phyloP scores from a whole-genome alignment of 2,797 vertebrate genomes.

The Ptychadena robeensis region DNA sequence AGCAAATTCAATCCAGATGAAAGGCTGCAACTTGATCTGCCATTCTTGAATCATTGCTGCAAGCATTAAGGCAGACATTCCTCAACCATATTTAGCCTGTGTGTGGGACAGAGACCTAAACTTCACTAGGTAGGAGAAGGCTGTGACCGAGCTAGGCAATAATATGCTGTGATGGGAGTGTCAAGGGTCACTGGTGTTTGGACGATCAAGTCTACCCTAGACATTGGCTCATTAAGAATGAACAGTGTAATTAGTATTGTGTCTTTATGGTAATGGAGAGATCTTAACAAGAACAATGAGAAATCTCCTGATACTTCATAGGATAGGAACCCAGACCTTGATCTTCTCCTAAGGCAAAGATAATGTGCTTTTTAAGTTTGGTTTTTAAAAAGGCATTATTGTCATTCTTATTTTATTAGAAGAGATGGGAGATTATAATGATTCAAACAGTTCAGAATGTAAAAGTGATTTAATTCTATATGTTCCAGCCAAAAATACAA shows the following conservation, averaged over 20 bases:
- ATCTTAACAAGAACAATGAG: slow-evolving; percentile 13
- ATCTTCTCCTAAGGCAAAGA: slow-evolving; percentile 17
- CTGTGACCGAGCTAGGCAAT: slow-evolving; percentile 47
- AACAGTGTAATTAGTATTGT: slow-evolving; percentile 38
- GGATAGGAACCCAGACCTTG: slow-evolving; percentile 27
- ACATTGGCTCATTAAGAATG: slow-evolving; percentile 31
- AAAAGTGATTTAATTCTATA: background rate
- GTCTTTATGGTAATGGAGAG: slow-evolving; percentile 2
- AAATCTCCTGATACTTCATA: slow-evolving; percentile 26
- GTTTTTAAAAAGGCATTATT: slow-evolving; percentile 4
- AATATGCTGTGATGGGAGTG: slow-evolving; percentile 38
- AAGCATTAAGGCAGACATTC: slow-evolving; percentile 61
- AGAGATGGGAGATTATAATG: slow-evolving; percentile 16
- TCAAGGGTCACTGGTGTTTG: slow-evolving; percentile 35
- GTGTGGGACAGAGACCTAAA: slow-evolving; percentile 60
- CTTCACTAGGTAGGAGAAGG: slow-evolving; percentile 43
- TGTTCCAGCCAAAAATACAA: slow-evolving; percentile 15
- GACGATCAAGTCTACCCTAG: background rate
- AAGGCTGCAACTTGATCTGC: slow-evolving; percentile 67
- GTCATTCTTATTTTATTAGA: slow-evolving; percentile 20
- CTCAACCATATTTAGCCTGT: slow-evolving; percentile 32
- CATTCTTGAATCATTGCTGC: slow-evolving; percentile 57
- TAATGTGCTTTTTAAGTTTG: slow-evolving; percentile 12
- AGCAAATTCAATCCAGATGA: slow-evolving; percentile 75
- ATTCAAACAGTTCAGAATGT: slow-evolving; percentile 10